Base-by-base conservation (phyloP, 2,888 invertebrate genomes). In the Scelioninae gen. 2 region DNA sequence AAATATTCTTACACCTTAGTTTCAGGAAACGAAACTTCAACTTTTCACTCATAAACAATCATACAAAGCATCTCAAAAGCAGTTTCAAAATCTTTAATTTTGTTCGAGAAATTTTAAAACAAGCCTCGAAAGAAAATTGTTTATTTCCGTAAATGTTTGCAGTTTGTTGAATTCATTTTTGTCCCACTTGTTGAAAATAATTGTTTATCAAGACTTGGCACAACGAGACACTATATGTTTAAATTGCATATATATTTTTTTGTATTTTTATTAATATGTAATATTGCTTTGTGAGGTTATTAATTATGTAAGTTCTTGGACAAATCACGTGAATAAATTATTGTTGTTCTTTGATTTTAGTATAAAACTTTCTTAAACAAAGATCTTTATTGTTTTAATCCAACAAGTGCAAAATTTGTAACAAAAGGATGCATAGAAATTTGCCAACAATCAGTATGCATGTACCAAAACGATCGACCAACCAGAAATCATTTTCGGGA, bases 401-500 rank as follows among this genome's bases (percentile, higher is more conserved):
- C 9, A 9, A 39, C 15, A 39, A 39, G 16, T 39, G 9, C 15
- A 15, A 13, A 28, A 46, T 46, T 5, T 10, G 5, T 22, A 19
- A 18, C 2, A 19, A 18, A 22, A 22, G 28, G 7, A 31, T 10
- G 9, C 7, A 31, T 2, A 2, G 16, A 15, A 39, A 35, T 35
- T 52, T 33, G 19, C 41, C 45, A 43, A 45, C 64, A 64, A 28
- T 64, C 19, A 15, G 25, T 64, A 6, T 25, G n/a, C 31, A 2
- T 43, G 19, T 48, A 13, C 4, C 16, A 4, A 2, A 31, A 18
- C 13, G 57, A 57, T 39, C 31, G 19, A 57, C 57, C 50, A 57
- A 50, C 37, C 64, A 53, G 64, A 37, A 45, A 39, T 57, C 46
- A 57, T 57, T 65, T 46, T 57, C 15, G 10, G 48, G 31, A 41